Base-by-base conservation (phyloP, 1,140 invertebrate genomes). In the Telenomus remus region DNA sequence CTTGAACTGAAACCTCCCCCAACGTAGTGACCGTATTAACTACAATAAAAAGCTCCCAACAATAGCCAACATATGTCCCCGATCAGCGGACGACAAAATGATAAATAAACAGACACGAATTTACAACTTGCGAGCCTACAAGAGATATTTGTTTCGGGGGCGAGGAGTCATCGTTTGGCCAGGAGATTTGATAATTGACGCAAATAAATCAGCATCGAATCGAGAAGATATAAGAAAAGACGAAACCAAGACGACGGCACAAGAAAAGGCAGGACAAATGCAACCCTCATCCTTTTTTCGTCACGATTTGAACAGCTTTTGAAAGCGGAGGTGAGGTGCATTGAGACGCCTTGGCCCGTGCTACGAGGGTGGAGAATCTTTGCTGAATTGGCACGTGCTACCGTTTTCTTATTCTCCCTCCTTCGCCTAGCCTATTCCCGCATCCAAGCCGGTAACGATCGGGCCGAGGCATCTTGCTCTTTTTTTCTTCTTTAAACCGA, bases 381-480 rank as follows among this genome's bases (percentile, higher is more conserved):
- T 70, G 57, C 64, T 83, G 76, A 85, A 84, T 81, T 47, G 82
- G 82, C 85, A 85, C 85, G 85, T 82, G 85, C 85, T 86, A 81
- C 82, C 79, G 63, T 64, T 66, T 69, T 56, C 54, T 63, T 76
- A 42, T 76, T 37, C 50, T 19, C 76, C 66, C 54, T 59, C 57
- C 10, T 61, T 37, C 14, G 14, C 46, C 44, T 64, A 10, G 63
- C 4, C 66, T 70, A 55, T 65, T 55, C 12, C 9, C 56, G 48
- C 46, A 19, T 47, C 53, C 71, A 82, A 77, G 71, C 64, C 57
- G 72, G 63, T 66, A 71, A 73, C 64, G 71, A 72, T 44, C 50
- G 59, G 42, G 69, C 64, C 63, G 71, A 54, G 57, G 49, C 78
- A 50, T 59, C 61, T 8, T 59, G 59, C 61, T 76, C 49, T 65